Evolutionary conservation across 2,113 vertebrate species (phyloP).

Genomic region (Rhodinocichla rosea): DNA sequence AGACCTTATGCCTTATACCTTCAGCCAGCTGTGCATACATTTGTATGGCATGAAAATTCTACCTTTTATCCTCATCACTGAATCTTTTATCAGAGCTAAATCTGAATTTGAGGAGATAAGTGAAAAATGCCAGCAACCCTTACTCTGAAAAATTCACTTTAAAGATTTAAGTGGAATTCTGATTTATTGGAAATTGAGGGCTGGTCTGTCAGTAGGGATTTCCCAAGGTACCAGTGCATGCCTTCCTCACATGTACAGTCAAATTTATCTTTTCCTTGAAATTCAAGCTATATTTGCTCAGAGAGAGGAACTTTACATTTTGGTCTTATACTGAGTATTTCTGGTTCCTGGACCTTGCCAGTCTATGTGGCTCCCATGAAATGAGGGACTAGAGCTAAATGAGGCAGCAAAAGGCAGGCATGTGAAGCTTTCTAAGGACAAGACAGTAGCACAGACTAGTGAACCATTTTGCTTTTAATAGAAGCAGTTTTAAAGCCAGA

Average conservation of each 20-base stretch:
- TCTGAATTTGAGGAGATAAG: neutral
- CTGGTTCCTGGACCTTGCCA: neutral
- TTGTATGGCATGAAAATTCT: neutral
- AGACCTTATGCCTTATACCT: neutral
- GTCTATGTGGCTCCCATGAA: neutral
- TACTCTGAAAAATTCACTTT: neutral
- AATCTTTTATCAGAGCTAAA: neutral
- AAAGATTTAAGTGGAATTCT: neutral
- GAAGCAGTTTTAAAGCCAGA: neutral
- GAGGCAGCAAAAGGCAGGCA: neutral
- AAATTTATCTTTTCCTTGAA: neutral
- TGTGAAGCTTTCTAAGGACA: neutral
- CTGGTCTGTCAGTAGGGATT: neutral
- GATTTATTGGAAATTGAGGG: neutral
- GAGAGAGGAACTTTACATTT: neutral
- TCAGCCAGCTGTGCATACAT: neutral
- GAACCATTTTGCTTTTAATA: neutral
- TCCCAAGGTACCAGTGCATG: neutral
- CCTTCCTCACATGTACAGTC: neutral
- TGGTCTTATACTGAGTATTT: neutral
- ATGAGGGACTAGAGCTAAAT: neutral
- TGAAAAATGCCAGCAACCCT: neutral
- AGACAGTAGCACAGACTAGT: neutral
- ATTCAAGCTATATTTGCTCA: neutral
- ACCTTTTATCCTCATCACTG: neutral